Percentiles rank a stretch among this genome's conserved stretches.
phyloP scores from a whole-genome alignment of 2,797 vertebrate species.

The Cryptoprocta ferox region DNA sequence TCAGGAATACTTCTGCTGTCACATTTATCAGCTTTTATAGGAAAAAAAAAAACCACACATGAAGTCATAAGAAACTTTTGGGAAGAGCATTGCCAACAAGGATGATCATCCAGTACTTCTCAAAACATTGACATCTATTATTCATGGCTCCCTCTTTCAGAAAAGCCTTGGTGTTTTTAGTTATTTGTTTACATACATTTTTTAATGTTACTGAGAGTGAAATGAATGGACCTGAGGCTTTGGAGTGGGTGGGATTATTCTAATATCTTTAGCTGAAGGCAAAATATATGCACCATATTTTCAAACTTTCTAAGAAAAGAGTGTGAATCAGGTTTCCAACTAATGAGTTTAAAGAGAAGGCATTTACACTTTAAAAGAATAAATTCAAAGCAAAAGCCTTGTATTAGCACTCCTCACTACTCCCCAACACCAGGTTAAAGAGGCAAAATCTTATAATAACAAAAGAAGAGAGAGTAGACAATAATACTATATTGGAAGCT shows the following conservation, averaged over 20 bases:
- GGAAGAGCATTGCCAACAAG: conserved; percentile 47
- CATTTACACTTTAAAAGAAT: conserved; percentile 18
- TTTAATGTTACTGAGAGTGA: not conserved
- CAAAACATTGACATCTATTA: conserved; percentile 38
- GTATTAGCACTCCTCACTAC: not conserved
- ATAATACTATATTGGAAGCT: conserved; percentile 2
- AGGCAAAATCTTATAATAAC: not conserved
- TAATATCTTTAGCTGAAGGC: not conserved
- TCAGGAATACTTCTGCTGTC: not conserved
- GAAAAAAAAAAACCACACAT: not conserved
- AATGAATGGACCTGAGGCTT: not conserved
- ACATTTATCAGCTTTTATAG: conserved; percentile 35
- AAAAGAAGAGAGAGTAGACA: not conserved
- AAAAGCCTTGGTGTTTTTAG: not conserved
- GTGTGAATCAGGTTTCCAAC: not conserved
- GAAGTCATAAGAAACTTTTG: conserved; percentile 65
- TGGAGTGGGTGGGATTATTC: not conserved
- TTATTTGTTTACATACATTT: not conserved
- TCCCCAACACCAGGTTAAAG: not conserved
- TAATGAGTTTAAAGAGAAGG: conserved; percentile 46
- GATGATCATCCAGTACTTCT: conserved; percentile 69
- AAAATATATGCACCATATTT: not conserved
- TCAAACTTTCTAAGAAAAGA: conserved; percentile 37
- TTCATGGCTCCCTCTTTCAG: not conserved
- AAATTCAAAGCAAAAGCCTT: not conserved